Conservation (phyloP, 2,888 invertebrate genomes). For the Gonocerus acuteangulatus region DNA sequence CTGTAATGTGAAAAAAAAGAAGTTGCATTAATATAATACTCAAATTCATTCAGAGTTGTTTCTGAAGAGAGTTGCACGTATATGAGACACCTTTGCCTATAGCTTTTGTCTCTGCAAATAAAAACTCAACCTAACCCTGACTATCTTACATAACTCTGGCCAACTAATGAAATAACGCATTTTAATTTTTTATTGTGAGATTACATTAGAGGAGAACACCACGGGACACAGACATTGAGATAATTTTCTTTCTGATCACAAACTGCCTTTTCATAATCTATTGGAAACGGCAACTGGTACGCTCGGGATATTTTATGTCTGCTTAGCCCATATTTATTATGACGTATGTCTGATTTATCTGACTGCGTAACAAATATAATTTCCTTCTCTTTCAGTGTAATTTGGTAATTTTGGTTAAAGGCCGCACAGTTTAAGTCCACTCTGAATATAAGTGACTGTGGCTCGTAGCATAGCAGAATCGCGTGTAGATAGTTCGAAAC, state of each 20-base stretch:
- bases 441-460: neutral
- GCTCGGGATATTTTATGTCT: neutral
- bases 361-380: neutral
- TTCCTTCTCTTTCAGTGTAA: neutral
- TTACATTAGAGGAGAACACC: neutral
- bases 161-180: too few species aligned
- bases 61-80: too few species aligned
- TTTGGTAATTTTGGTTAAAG: neutral
- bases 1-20: too few species aligned
- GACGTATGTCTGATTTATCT: neutral
- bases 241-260: neutral
- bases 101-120: too few species aligned
- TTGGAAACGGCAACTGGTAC: neutral
- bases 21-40: too few species aligned
- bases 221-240: neutral
- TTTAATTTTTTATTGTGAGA: neutral
- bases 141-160: too few species aligned
- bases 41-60: too few species aligned
- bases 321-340: neutral
- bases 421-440: neutral
- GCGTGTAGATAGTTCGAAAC: neutral
- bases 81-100: too few species aligned
- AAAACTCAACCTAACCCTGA: too few species aligned
- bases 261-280: slow-evolving; percentile 3
- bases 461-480: neutral